Conservation (phyloP, 2,113 vertebrate species). For the Gavia stellata region DNA sequence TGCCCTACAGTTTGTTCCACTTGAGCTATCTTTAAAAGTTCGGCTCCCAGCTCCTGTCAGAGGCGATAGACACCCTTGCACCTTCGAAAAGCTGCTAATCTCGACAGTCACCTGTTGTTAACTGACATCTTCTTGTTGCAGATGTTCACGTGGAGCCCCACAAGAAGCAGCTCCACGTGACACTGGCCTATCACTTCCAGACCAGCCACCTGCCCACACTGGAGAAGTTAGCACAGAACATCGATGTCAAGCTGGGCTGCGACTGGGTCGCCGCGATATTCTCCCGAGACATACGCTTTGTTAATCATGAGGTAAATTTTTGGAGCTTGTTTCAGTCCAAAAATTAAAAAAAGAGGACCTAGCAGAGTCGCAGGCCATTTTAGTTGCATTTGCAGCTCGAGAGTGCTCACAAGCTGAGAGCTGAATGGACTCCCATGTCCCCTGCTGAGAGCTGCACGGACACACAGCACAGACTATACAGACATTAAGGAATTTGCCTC, state of each 20-base stretch:
- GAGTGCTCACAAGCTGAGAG: neutral
- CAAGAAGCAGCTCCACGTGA: slow-evolving; percentile 97
- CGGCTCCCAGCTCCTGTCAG: neutral
- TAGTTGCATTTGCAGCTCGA: neutral
- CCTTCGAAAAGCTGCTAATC: neutral
- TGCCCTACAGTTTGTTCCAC: neutral
- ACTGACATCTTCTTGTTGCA: slow-evolving; percentile 27
- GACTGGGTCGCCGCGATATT: slow-evolving; percentile 94
- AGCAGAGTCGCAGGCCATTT: neutral
- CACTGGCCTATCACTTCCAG: slow-evolving; percentile 96
- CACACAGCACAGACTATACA: neutral
- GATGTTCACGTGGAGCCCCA: slow-evolving; percentile 93
- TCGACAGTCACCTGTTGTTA: rapidly evolving
- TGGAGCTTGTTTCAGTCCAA: neutral
- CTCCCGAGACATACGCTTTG: slow-evolving; percentile 95
- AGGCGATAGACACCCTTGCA: rapidly evolving
- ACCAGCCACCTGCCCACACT: slow-evolving; percentile 83
- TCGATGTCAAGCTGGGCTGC: slow-evolving; percentile 87
- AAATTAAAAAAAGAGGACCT: neutral
- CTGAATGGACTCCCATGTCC: neutral
- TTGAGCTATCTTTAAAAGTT: neutral
- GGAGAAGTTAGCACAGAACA: slow-evolving; percentile 89
- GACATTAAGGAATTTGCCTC: neutral
- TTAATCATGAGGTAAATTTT: slow-evolving; percentile 87
- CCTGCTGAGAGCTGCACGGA: neutral